These are phyloP conservation scores for Trypoxylus dichotomus DNA, from an alignment of 1,140 invertebrate species.

Conservation along the genomic window DNA sequence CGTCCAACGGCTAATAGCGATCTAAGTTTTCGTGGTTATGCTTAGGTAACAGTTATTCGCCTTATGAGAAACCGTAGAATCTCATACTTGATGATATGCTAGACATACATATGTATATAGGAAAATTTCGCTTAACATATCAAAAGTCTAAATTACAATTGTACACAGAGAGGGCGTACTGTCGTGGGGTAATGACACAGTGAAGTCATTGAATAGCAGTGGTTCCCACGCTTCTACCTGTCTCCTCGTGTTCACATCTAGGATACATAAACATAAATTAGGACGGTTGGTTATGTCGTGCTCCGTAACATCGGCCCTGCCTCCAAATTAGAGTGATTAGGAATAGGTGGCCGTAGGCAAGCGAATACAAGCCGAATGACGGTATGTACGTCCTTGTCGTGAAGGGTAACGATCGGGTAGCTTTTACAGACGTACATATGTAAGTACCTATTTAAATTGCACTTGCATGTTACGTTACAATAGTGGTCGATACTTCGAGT, in stretches of 20 bases:
- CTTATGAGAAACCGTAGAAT: background rate
- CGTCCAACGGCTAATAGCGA: background rate
- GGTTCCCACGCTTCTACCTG: constrained; percentile 22
- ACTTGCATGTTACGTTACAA: no score
- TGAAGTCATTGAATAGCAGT: constrained; percentile 14
- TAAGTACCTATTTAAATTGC: no score
- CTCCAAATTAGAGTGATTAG: constrained; percentile 17
- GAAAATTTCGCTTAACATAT: constrained; percentile 4
- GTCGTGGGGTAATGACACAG: background rate
- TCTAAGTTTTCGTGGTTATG: background rate
- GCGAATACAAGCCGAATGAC: background rate
- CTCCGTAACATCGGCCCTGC: background rate
- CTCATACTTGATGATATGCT: background rate
- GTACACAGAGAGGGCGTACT: constrained; percentile 5
- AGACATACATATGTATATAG: background rate
- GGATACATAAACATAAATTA: constrained; percentile 18
- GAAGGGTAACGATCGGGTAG: no score
- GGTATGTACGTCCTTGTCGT: no score
- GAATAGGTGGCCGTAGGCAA: background rate
- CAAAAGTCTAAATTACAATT: constrained; percentile 21
- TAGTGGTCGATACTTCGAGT: no score
- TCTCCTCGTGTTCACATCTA: background rate
- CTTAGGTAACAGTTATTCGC: background rate
- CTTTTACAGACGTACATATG: no score
- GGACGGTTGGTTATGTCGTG: background rate